Evolutionary conservation across 1,140 invertebrate genomes (phyloP), one percentile per base, ranked within the genome.

Genomic region (Anastrepha obliqua): DNA sequence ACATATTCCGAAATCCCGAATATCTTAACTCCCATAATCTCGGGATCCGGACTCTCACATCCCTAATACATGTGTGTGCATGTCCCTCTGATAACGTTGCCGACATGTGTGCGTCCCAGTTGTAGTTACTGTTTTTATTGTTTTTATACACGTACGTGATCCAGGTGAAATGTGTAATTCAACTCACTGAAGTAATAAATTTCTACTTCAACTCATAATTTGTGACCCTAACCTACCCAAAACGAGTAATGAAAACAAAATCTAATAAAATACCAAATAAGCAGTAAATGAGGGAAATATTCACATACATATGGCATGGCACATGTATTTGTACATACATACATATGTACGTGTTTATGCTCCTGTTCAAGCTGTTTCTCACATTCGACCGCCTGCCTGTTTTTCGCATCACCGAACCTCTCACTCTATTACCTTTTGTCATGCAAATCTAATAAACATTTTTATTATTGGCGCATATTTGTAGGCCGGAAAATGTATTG

Each of bases 401-500:
- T 15, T 11, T 15, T 44, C 67, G 39, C 42, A 15, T 39, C 42
- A 47, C 15, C 15, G 13, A 44, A 47, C 42, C 4, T 47, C 67
- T 74, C 4, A 74, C 67, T 74, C 42, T 17, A 74, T 74, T 74
- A 44, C 67, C 67, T 74, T 74, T 74, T 74, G 67, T 74, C 67
- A 74, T 74, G 67, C 67, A 74, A 74, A 74, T 74, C 67, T 74
- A 74, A 47, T 67, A 67, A 67, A 67, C 64, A 67, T 67, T 67
- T 67, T 67, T 29, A 67, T 67, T 67, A 67, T 67, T 67, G 64
- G 64, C 20, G 64, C 64, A 67, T 11, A 67, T 67, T 17, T 74
- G 42, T 74, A 15, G 39, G 67, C 2, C 44, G 6, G 9, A 47
- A 42, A 67, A 39, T 67, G 39, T n/a, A 74, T 29, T 29, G 29